These are phyloP conservation scores for Drepanosiphum platanoidis DNA, from an alignment of 2,888 invertebrate species.

Conservation along the genomic window DNA sequence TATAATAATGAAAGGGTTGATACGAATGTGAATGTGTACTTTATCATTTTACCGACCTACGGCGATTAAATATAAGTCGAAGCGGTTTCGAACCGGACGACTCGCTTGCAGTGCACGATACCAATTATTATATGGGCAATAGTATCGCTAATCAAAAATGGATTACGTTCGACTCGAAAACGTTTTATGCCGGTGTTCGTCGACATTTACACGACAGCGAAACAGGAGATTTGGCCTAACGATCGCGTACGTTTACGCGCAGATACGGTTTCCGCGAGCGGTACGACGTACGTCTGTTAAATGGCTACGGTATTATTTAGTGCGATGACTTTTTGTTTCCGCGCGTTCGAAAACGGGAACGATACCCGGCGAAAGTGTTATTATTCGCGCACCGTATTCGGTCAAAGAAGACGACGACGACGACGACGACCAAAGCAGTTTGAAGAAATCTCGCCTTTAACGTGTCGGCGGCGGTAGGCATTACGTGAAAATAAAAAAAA, in stretches of 20 bases:
- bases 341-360: background rate
- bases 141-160: background rate
- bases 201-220: background rate
- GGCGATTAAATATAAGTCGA: background rate
- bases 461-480: background rate
- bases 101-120: too few species aligned
- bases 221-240: background rate
- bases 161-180: background rate
- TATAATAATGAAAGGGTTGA: background rate
- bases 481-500: too few species aligned
- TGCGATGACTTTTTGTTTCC: slow-evolving; percentile 34
- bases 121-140: background rate
- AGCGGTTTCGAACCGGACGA: background rate
- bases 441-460: slow-evolving; percentile 25
- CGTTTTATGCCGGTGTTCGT: too few species aligned
- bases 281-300: background rate
- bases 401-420: background rate
- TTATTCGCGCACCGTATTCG: background rate
- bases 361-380: slow-evolving; percentile 12
- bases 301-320: background rate
- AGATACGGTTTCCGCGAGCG: background rate
- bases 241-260: background rate
- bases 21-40: too few species aligned
- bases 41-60: too few species aligned
- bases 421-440: background rate